phyloP scores from a whole-genome alignment of 2,113 vertebrate species.

The Rhinolophus ferrumequinum region DNA sequence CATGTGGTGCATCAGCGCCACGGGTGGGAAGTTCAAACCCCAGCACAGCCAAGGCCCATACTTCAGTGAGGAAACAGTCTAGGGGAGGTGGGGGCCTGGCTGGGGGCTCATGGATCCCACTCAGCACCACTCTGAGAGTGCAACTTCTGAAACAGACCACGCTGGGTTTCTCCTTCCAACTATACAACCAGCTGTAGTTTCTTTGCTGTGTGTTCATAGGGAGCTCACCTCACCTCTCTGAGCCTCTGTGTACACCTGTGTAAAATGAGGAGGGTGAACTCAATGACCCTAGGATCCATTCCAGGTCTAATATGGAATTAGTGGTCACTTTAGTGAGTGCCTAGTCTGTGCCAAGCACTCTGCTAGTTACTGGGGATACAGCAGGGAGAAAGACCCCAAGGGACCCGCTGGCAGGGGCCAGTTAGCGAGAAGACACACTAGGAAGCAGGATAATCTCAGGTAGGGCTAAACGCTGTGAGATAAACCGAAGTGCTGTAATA shows the following conservation, averaged over 20 bases:
- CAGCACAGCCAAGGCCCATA: background rate
- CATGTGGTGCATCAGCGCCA: accelerated
- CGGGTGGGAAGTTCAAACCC: slow-evolving; percentile 13
- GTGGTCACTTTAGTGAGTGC: background rate
- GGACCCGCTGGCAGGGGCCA: background rate
- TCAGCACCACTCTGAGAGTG: background rate
- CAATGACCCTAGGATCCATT: background rate
- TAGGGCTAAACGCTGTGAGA: background rate
- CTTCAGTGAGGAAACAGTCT: background rate
- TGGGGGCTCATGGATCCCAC: accelerated
- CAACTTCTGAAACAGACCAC: background rate
- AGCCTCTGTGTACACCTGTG: background rate
- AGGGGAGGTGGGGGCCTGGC: background rate
- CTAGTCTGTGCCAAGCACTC: background rate
- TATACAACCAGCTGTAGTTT: background rate
- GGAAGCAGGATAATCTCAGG: background rate
- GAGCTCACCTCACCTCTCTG: background rate
- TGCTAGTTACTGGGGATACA: background rate
- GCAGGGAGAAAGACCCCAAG: background rate
- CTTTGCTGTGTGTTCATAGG: background rate
- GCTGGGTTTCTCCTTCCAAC: background rate
- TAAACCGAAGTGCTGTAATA: background rate
- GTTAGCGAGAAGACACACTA: background rate
- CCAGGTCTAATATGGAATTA: background rate
- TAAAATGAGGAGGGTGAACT: background rate